Conservation (phyloP, 2,797 vertebrate species). For the Amniataba percoides region DNA sequence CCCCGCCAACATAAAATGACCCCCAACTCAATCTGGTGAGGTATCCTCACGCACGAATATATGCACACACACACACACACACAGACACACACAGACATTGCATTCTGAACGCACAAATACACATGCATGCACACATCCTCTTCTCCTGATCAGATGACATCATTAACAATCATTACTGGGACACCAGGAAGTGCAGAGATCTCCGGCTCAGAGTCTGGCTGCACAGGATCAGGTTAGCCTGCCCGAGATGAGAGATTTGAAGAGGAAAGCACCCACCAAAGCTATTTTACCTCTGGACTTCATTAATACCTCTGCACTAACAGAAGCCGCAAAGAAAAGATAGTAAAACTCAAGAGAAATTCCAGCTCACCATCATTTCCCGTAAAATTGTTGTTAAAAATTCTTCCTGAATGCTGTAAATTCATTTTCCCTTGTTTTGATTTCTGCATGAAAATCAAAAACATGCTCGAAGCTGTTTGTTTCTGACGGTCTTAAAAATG, state of each 20-base stretch:
- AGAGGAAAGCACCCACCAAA: constrained; percentile 72
- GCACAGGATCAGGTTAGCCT: constrained; percentile 83
- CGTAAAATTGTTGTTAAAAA: constrained; percentile 8
- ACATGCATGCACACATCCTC: constrained; percentile 75
- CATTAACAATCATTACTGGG: constrained; percentile 88
- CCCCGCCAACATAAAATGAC: constrained; percentile 70
- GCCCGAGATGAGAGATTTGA: constrained; percentile 82
- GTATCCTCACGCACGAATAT: constrained; percentile 71
- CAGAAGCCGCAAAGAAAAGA: constrained; percentile 20
- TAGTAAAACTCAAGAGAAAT: constrained; percentile 34
- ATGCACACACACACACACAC: constrained; percentile 53
- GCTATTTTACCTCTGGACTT: constrained; percentile 72
- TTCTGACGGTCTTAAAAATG: constrained; percentile 35
- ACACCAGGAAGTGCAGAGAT: constrained; percentile 86
- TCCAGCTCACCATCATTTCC: constrained; percentile 5
- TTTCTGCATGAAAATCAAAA: constrained; percentile 36
- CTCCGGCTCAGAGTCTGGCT: constrained; percentile 80
- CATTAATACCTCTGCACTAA: constrained; percentile 51
- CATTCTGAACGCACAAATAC: constrained; percentile 63
- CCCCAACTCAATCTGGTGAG: constrained; percentile 71
- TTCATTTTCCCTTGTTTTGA: constrained; percentile 28
- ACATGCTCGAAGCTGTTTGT: constrained; percentile 30
- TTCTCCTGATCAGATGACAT: constrained; percentile 87
- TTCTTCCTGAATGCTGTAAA: constrained; percentile 12
- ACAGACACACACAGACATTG: constrained; percentile 63